Conservation (phyloP, 30 jellyfish, hydroid and myxozoan genomes). For the Aurelia sp. region DNA sequence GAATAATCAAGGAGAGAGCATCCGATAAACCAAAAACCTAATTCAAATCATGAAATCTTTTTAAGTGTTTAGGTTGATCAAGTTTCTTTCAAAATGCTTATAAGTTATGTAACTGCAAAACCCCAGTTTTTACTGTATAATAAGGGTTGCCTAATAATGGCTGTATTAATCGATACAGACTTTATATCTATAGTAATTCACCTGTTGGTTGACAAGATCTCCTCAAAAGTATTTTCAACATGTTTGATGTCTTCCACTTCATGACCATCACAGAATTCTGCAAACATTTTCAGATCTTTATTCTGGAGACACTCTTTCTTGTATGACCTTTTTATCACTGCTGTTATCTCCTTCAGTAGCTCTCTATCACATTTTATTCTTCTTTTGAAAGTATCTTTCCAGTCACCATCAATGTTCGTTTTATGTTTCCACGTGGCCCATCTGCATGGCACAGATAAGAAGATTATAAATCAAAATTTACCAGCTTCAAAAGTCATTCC, state of each 20-base stretch:
- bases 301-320: conserved; percentile 42
- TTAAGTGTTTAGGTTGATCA: too few species aligned
- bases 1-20: too few species aligned
- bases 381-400: conserved; percentile 44
- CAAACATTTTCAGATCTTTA: conserved; percentile 28
- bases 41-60: too few species aligned
- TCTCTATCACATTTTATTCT: conserved; percentile 48
- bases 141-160: too few species aligned
- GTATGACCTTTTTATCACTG: conserved; percentile 16
- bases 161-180: too few species aligned
- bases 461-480: too few species aligned
- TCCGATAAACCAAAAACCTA: too few species aligned
- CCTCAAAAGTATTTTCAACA: conserved; percentile 26
- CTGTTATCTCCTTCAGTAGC: not conserved
- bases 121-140: too few species aligned
- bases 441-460: not conserved
- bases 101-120: too few species aligned
- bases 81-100: too few species aligned
- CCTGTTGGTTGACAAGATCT: conserved; percentile 24
- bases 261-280: conserved; percentile 28
- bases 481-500: too few species aligned
- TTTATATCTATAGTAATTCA: not conserved
- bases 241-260: conserved; percentile 30
- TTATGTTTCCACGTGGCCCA: conserved; percentile 37
- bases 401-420: conserved; percentile 16